Evolutionary conservation across 2,113 vertebrate species (phyloP), one percentile per base, ranked within the genome.

Genomic region (Catharus minimus): DNA sequence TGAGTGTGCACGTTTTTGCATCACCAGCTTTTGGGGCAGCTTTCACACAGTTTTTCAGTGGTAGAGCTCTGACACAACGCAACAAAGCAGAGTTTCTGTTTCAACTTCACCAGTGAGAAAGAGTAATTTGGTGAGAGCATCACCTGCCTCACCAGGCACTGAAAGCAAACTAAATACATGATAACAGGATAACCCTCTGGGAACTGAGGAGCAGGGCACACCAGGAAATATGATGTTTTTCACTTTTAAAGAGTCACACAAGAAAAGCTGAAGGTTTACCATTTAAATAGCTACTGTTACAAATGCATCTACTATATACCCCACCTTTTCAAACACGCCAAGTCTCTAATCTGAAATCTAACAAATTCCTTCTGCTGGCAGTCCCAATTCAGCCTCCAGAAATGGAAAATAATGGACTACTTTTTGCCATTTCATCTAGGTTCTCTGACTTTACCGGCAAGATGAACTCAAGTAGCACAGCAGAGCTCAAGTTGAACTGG

Each of bases 1-100:
- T 0, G 16, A 65, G 16, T 4, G 5, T 0, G 3, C 26, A 75
- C 1, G 1, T n/a, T 41, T 62, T 46, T 53, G 33, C 62, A 65
- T 26, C 49, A 11, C 8, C 4, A 17, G 11, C 39, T 62, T 38
- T 47, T 9, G 28, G 26, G 20, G 15, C 46, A 76, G 46, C 36
- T 80, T 65, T 68, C 68, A 56, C 58, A 52, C n/a, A 16, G 30
- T 12, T 30, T 24, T 0, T 3, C 60, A 58, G 22, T 0, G 2
- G 49, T 4, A 52, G 87, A 88, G 39, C 21, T 60, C 50, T 2
- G 3, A 43, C 26, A 22, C 22, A 38, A 38, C 2, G 7, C 7
- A 32, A 17, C 53, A 64, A 46, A 15, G 49, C 53, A 28, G 86
- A 43, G 36, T 15, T 26, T 26, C 46, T 10, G 36, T 19, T 66